These are phyloP conservation scores for Cassiopea andromeda DNA, from an alignment of 30 jellyfish, hydroid and myxozoan species.

Conservation along the genomic window DNA sequence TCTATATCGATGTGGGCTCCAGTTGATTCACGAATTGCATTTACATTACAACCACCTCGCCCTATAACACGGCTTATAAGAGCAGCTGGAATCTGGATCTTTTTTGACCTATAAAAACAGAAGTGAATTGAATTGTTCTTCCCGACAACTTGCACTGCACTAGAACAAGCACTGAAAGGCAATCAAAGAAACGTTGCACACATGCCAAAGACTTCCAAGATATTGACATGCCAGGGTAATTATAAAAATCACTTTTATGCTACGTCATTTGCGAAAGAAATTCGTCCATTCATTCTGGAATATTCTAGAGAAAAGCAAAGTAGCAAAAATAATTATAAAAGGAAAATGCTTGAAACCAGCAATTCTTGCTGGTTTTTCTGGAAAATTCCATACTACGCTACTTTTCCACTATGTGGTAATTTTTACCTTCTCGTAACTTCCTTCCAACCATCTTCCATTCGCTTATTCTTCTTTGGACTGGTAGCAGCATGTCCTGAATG, in stretches of 20 bases:
- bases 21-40: constrained; percentile 92
- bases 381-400: too few relatives aligned
- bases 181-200: too few relatives aligned
- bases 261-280: too few relatives aligned
- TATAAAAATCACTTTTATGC: too few relatives aligned
- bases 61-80: constrained; percentile 94
- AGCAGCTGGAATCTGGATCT: constrained; percentile 93
- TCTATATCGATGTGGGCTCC: constrained; percentile 97
- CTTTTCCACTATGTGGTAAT: background rate
- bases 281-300: too few relatives aligned
- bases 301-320: too few relatives aligned
- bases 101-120: constrained; percentile 66
- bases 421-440: constrained; percentile 91
- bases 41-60: constrained; percentile 98
- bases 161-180: background rate
- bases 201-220: too few relatives aligned
- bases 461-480: constrained; percentile 87
- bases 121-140: background rate
- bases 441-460: constrained; percentile 96
- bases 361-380: too few relatives aligned
- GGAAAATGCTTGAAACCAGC: too few relatives aligned
- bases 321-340: too few relatives aligned
- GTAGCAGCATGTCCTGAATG: constrained; percentile 20
- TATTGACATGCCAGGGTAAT: too few relatives aligned
- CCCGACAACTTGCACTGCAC: background rate